Conservation (phyloP, 2,888 invertebrate genomes). For the Tetragonula carbonaria region DNA sequence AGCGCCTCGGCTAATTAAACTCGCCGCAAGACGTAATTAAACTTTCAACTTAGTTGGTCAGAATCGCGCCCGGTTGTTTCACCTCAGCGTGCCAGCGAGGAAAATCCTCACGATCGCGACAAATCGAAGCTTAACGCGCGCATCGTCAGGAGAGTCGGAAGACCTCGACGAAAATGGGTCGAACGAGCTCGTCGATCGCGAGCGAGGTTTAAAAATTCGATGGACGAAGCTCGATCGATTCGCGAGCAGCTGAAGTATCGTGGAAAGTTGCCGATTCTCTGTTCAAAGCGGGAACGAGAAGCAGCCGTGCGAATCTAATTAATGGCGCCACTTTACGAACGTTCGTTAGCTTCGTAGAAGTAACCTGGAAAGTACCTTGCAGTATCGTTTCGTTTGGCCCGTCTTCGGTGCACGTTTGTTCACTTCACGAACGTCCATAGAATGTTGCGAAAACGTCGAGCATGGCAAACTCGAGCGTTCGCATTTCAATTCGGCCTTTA, state of each 20-base stretch:
- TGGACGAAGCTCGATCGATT: not conserved
- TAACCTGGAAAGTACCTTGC: not conserved
- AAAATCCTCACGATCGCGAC: not conserved
- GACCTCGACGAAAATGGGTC: not conserved
- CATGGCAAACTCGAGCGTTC: not conserved
- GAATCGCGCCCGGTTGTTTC: not conserved
- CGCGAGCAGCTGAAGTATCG: not conserved
- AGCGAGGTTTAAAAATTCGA: no score
- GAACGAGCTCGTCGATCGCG: not conserved
- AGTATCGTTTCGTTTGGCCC: constrained; percentile 7
- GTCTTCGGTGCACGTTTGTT: not conserved
- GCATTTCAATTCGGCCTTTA: constrained; percentile 9
- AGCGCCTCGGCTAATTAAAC: not conserved
- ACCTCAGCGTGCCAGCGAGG: not conserved
- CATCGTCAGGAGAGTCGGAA: not conserved
- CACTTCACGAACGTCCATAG: not conserved
- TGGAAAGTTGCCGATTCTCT: not conserved
- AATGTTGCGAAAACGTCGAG: not conserved
- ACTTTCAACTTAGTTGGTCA: not conserved
- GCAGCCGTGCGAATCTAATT: constrained; percentile 40
- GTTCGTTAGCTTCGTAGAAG: constrained; percentile 20
- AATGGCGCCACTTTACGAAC: constrained; percentile 13
- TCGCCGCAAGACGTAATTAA: constrained; percentile 17
- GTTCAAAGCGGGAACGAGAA: constrained; percentile 10
- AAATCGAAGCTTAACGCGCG: not conserved